Conservation (phyloP, 1,140 invertebrate species). For the Drosophila arizonae region DNA sequence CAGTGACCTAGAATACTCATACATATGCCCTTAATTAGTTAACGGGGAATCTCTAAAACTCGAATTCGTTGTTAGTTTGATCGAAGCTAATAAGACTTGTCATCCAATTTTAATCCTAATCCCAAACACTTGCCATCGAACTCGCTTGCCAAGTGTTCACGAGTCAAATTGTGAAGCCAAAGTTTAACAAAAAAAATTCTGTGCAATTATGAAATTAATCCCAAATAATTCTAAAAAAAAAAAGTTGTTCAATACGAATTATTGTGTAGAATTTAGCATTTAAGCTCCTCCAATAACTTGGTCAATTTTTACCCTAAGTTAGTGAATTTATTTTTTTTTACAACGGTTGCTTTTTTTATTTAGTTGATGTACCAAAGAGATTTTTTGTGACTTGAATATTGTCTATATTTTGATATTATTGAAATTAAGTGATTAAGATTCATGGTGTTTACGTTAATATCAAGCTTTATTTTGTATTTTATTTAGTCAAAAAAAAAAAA, state of each 20-base stretch:
- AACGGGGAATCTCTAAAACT: slow-evolving; percentile 59
- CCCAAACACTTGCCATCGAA: slow-evolving; percentile 65
- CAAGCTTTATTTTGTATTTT: slow-evolving; percentile 60
- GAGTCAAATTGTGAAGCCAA: slow-evolving; percentile 65
- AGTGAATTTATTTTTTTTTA: slow-evolving; percentile 30
- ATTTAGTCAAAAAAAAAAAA: slow-evolving; percentile 49
- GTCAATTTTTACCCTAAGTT: slow-evolving; percentile 55
- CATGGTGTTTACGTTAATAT: slow-evolving; percentile 59
- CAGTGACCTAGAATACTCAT: slow-evolving; percentile 80
- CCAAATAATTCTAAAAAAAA: slow-evolving; percentile 55
- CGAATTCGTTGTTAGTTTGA: slow-evolving; percentile 71
- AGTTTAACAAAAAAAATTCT: slow-evolving; percentile 68
- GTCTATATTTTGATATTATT: slow-evolving; percentile 49
- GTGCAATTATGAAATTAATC: slow-evolving; percentile 70
- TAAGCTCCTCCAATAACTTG: slow-evolving; percentile 51
- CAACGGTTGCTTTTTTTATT: slow-evolving; percentile 50
- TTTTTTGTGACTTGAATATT: slow-evolving; percentile 43
- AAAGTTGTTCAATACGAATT: slow-evolving; percentile 67
- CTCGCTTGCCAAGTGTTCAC: slow-evolving; percentile 47
- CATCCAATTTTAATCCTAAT: slow-evolving; percentile 36
- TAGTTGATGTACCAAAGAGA: slow-evolving; percentile 68
- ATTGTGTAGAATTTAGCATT: slow-evolving; percentile 51
- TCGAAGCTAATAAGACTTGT: slow-evolving; percentile 38
- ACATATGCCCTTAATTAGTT: slow-evolving; percentile 61
- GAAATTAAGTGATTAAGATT: slow-evolving; percentile 37